phyloP scores from a whole-genome alignment of 2,113 vertebrate species.

The Synchiropus splendidus region DNA sequence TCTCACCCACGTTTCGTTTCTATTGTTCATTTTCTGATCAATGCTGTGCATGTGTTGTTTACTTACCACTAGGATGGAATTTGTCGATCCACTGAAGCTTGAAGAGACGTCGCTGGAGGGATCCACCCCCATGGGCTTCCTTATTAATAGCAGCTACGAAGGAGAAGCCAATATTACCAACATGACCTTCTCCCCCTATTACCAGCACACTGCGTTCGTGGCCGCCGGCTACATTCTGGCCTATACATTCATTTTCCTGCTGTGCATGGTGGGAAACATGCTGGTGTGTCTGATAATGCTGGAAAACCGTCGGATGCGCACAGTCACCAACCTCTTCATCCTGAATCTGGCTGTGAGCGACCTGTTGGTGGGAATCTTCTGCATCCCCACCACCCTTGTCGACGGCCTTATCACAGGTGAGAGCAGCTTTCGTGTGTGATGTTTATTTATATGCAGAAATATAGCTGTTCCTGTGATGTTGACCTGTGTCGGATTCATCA shows the following conservation, averaged over 20 bases:
- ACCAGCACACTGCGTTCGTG: slow-evolving; percentile 67
- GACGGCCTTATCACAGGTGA: slow-evolving; percentile 77
- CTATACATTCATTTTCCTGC: slow-evolving; percentile 72
- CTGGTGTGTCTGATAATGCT: slow-evolving; percentile 73
- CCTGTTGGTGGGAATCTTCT: slow-evolving; percentile 76
- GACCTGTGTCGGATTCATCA: no score
- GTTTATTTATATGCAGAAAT: no score
- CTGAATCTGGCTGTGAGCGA: slow-evolving; percentile 75
- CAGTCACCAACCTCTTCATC: slow-evolving; percentile 76
- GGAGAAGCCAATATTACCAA: slow-evolving; percentile 28
- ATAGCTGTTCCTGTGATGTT: no score
- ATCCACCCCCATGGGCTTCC: no score
- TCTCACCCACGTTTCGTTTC: no score
- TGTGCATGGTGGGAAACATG: slow-evolving; percentile 73
- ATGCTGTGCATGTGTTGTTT: background rate
- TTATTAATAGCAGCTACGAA: no score
- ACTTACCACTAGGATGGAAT: no score
- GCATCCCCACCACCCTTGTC: slow-evolving; percentile 73
- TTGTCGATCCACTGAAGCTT: no score
- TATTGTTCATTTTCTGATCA: no score
- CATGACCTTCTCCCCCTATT: slow-evolving; percentile 64
- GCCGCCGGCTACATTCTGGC: slow-evolving; percentile 62
- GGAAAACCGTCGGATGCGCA: slow-evolving; percentile 67
- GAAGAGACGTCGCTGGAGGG: no score
- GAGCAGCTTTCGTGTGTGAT: no score